Percentiles rank a stretch among this genome's conserved stretches.
These are phyloP conservation scores for Diprion similis DNA, from an alignment of 1,140 invertebrate genomes.

Conservation along the genomic window DNA sequence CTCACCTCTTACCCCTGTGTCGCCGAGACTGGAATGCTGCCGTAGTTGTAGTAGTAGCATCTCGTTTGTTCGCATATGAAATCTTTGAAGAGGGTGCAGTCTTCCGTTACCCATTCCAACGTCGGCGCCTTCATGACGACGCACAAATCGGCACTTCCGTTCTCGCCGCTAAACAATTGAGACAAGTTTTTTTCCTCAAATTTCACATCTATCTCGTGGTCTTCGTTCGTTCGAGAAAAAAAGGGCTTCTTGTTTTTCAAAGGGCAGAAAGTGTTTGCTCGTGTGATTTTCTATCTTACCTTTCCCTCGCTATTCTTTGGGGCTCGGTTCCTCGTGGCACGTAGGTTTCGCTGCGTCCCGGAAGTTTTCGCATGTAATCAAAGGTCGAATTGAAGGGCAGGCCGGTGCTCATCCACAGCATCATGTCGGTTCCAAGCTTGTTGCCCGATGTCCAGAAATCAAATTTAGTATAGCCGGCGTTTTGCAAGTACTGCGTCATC, in stretches of 20 bases:
- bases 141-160: conserved; percentile 73
- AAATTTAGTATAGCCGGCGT: conserved; percentile 81
- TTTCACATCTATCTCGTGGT: conserved; percentile 4
- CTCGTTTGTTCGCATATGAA: conserved; percentile 89
- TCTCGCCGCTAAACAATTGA: conserved; percentile 61
- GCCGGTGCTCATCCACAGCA: conserved; percentile 89
- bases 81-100: conserved; percentile 83
- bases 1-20: conserved; percentile 87
- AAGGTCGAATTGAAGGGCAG: conserved; percentile 87
- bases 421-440: conserved; percentile 84
- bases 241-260: background rate
- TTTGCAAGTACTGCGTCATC: conserved; percentile 80
- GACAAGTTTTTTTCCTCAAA: conserved; percentile 16
- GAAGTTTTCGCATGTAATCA: conserved; percentile 75
- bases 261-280: background rate
- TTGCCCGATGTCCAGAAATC: conserved; percentile 92
- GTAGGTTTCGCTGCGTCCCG: conserved; percentile 50
- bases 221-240: conserved; percentile 19
- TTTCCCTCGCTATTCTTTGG: conserved; percentile 77
- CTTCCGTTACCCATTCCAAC: conserved; percentile 80
- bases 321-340: conserved; percentile 69
- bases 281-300: conserved; percentile 60
- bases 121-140: conserved; percentile 77
- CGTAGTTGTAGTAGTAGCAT: conserved; percentile 91
- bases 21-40: conserved; percentile 84